Evolutionary conservation across 2,888 invertebrate genomes (phyloP), one percentile per base, ranked within the genome.

Genomic region (Callyntrura guangdongensis): DNA sequence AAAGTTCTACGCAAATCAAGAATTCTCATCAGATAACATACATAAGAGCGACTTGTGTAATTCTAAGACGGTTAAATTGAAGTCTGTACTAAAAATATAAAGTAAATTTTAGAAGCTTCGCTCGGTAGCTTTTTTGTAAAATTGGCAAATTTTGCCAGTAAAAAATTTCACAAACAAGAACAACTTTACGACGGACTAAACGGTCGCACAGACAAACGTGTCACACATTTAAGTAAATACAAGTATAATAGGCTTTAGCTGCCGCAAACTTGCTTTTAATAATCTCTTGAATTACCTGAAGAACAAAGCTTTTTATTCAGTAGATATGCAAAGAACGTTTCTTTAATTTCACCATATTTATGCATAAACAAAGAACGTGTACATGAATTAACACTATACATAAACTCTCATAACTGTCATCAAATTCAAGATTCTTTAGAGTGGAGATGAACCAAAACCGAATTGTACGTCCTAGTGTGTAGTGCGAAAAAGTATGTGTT

Each of bases 321-420:
- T 36, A 5, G 36, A 36, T 36, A 36, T 69, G 36, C 36, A 2
- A 0, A 36, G 14, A 36, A 3, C 17, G 5, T 72, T 17, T 20
- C 11, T 47, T 1, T 47, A 72, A 72, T 74, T 49, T 74, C 74
- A 49, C 74, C 14, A 47, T 20, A 74, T 74, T 74, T 74, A 49
- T 74, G 22, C 74, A 8, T 17, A 27, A 59, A n/a, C 12, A 79
- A 79, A 27, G 36, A 27, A 53, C 56, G 53, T 36, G 36, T 56
- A 79, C 59, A 79, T 56, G 56, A 79, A 27, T 79, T 27, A 27
- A 56, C 79, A 79, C 53, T 79, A 59, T 27, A 36, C 79, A 79
- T 79, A 79, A 79, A 79, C 79, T 79, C 79, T 79, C 79, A 79
- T 79, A 79, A 79, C 56, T 79, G 79, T 79, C 79, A 79, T 79